Conservation (phyloP, 2,797 vertebrate species). For the Parambassis ranga region DNA sequence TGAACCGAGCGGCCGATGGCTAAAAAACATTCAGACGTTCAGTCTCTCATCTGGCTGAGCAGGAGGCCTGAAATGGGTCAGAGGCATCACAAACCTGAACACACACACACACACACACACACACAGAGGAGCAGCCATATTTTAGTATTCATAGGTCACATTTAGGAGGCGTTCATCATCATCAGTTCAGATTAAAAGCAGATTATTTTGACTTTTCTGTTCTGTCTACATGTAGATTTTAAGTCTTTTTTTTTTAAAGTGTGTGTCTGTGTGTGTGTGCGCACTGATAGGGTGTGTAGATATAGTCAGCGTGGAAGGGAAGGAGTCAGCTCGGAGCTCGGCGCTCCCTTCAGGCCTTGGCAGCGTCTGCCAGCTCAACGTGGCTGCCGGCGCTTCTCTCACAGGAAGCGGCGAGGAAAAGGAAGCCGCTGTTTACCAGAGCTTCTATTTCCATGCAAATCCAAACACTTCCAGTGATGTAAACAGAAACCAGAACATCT, state of each 20-base stretch:
- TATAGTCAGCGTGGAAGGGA: slow-evolving; percentile 11
- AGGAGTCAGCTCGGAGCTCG: slow-evolving; percentile 24
- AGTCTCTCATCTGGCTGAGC: slow-evolving; percentile 61
- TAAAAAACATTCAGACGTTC: slow-evolving; percentile 45
- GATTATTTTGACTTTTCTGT: too few relatives aligned
- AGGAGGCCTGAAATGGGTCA: slow-evolving; percentile 73
- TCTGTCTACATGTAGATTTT: too few relatives aligned
- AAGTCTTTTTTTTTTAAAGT: neutral
- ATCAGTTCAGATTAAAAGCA: too few relatives aligned
- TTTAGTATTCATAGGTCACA: slow-evolving; percentile 45
- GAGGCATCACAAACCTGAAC: slow-evolving; percentile 39
- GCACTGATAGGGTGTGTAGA: slow-evolving; percentile 12
- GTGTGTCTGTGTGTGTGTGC: slow-evolving; percentile 3
- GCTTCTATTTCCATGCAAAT: neutral
- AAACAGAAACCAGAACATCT: slow-evolving; percentile 23
- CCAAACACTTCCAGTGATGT: neutral
- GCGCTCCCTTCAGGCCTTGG: slow-evolving; percentile 38
- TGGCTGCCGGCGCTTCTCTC: slow-evolving; percentile 13
- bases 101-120: slow-evolving; percentile 18
- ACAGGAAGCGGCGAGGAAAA: slow-evolving; percentile 8
- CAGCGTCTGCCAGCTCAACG: slow-evolving; percentile 46
- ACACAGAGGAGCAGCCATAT: neutral
- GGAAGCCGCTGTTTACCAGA: slow-evolving; percentile 15
- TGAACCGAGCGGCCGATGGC: slow-evolving; percentile 36
- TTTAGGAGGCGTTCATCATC: slow-evolving; percentile 3